Percentiles rank a stretch among this genome's conserved stretches.
Conservation (phyloP, 64 coral and sea anemone genomes). For the Platygyra sinensis region DNA sequence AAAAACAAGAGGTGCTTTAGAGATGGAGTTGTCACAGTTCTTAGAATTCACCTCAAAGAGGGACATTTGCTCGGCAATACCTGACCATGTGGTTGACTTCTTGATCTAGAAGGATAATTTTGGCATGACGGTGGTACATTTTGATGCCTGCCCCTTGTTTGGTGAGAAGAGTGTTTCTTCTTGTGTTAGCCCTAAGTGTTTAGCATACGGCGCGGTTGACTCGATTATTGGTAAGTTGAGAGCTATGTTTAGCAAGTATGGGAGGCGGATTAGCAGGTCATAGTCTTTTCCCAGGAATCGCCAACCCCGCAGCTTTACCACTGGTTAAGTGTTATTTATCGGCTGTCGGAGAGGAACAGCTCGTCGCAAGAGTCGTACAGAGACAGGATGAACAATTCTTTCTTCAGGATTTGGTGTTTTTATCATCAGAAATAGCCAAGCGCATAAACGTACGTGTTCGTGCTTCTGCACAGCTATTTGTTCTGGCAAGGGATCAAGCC, state of each 20-base stretch:
- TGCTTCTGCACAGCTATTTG: neutral
- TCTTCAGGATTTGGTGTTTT: slow-evolving; percentile 6
- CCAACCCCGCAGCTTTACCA: slow-evolving; percentile 17
- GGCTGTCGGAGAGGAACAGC: slow-evolving; percentile 9
- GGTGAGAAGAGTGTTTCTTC: slow-evolving; percentile 5
- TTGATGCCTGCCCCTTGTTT: neutral
- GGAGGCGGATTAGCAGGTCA: neutral
- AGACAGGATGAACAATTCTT: slow-evolving; percentile 11
- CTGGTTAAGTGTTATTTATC: slow-evolving; percentile 44
- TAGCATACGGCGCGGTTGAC: slow-evolving; percentile 10
- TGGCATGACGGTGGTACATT: neutral
- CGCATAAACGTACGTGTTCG: neutral
- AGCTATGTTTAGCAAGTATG: slow-evolving; percentile 1
- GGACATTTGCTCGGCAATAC: slow-evolving; percentile 10
- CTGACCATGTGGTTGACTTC: neutral
- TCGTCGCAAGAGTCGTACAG: neutral
- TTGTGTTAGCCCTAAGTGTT: neutral
- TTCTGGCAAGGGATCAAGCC: slow-evolving; percentile 29
- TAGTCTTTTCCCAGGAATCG: neutral
- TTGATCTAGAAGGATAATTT: neutral
- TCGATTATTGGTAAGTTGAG: neutral
- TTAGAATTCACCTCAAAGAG: neutral
- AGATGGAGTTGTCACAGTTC: neutral
- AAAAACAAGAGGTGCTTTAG: slow-evolving; percentile 14
- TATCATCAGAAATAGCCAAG: neutral